phyloP scores from a whole-genome alignment of 2,113 vertebrate genomes.

The Ictalurus furcatus region DNA sequence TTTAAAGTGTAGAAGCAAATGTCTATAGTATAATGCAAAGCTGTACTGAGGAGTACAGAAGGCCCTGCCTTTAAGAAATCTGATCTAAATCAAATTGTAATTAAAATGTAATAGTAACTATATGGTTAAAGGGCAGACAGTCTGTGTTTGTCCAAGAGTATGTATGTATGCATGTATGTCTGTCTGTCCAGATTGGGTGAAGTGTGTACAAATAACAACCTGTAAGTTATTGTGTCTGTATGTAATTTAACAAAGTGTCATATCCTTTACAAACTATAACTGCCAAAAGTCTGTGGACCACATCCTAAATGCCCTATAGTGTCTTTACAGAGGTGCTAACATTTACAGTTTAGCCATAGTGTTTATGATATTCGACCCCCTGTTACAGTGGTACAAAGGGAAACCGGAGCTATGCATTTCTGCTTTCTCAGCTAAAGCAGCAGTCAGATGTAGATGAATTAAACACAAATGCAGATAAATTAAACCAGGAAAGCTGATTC shows the following conservation, averaged over 20 bases:
- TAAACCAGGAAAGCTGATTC: not conserved
- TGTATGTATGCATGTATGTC: not conserved
- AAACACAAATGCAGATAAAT: not conserved
- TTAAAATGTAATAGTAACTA: not conserved
- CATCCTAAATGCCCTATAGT: not conserved
- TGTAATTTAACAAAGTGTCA: not conserved
- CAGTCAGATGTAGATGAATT: not conserved
- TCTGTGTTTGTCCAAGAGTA: not conserved
- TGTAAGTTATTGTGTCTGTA: not conserved
- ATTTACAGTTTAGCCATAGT: not conserved
- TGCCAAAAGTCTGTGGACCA: not conserved
- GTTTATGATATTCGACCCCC: not conserved
- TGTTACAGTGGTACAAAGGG: not conserved
- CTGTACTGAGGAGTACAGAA: not conserved
- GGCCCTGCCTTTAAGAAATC: not conserved
- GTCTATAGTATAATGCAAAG: not conserved
- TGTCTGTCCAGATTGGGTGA: not conserved
- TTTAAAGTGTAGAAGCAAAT: not conserved
- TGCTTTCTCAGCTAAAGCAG: not conserved
- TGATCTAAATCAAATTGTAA: not conserved
- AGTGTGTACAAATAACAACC: not conserved
- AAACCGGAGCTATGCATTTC: not conserved
- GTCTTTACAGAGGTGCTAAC: not conserved
- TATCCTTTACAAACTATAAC: not conserved
- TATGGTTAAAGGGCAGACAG: not conserved